Evolutionary conservation across 2,797 vertebrate genomes (phyloP), one percentile per base, ranked within the genome.

Genomic region (Myotis vivesi): DNA sequence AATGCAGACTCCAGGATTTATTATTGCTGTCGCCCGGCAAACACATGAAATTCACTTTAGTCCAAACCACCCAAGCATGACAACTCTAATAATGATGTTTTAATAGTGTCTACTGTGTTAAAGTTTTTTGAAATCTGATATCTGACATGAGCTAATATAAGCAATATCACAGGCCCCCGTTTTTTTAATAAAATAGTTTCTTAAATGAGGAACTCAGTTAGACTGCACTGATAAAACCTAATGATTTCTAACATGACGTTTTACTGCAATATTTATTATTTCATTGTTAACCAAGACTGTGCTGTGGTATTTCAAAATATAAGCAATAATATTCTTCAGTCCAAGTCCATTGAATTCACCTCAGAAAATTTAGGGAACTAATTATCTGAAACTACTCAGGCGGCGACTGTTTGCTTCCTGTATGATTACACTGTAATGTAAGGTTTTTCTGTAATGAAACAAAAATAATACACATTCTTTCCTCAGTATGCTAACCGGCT

Each of bases 71-170:
- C 97, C 98, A 98, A 97, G 98, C 98, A 96, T 98, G 98, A 97
- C 98, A 97, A 81, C 95, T 97, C 97, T 98, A 98, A 98, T 98
- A 98, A 98, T 98, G 98, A 98, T 98, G 97, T 98, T 98, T 98
- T 98, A 98, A 98, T 98, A 98, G 98, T 3, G 73, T 97, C 97
- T 97, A 96, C 97, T 84, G 92, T 82, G 97, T 92, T 97, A 97
- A 98, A 98, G 98, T 98, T 98, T 98, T 97, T 96, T 97, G 98
- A 98, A 98, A 98, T 98, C 98, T 98, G 98, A 97, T 98, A 98
- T 97, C 97, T 97, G 97, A 97, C 97, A 96, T 97, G 76, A 97
- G 97, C 98, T 98, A 98, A 98, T 98, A 97, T 95, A 98, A 97
- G 98, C 97, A 97, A 97, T 97, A 98, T 98, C 98, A 98, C 46